Evolutionary conservation across 1,140 invertebrate species (phyloP).

Genomic region (Pteromalus puparum): DNA sequence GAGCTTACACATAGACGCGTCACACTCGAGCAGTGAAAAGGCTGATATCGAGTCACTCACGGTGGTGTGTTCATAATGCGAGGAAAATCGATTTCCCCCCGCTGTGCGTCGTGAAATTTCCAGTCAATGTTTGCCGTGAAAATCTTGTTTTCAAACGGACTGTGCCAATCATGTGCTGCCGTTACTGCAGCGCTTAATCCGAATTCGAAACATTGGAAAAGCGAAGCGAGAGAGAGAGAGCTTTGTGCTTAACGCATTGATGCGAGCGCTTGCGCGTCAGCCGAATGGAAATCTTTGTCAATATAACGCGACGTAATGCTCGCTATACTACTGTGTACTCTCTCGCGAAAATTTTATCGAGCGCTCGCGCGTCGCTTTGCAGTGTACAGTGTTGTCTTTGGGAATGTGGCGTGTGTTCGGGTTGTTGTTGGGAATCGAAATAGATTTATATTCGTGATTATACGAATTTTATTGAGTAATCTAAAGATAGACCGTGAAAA

Average conservation of each 20-base stretch:
- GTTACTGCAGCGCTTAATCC: neutral
- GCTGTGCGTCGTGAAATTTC: neutral
- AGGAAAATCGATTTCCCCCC: slow-evolving; percentile 14
- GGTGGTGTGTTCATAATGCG: neutral
- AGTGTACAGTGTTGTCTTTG: neutral
- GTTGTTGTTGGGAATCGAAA: too few relatives aligned
- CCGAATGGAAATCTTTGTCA: neutral
- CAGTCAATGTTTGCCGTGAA: slow-evolving; percentile 10
- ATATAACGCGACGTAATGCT: neutral
- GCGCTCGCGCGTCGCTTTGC: too few relatives aligned
- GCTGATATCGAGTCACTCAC: neutral
- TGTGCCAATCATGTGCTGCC: neutral
- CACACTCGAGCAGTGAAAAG: neutral
- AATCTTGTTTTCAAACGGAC: slow-evolving; percentile 32
- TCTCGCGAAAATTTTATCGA: neutral
- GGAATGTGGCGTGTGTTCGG: neutral
- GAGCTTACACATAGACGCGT: neutral
- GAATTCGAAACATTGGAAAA: neutral
- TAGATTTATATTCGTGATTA: too few relatives aligned
- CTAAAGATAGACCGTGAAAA: too few relatives aligned
- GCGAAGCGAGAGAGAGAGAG: neutral
- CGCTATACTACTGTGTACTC: neutral
- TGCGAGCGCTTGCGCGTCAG: too few relatives aligned
- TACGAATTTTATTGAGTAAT: too few relatives aligned
- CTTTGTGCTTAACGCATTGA: neutral